phyloP scores from a whole-genome alignment of 2,113 vertebrate genomes.

The Alouatta palliata region DNA sequence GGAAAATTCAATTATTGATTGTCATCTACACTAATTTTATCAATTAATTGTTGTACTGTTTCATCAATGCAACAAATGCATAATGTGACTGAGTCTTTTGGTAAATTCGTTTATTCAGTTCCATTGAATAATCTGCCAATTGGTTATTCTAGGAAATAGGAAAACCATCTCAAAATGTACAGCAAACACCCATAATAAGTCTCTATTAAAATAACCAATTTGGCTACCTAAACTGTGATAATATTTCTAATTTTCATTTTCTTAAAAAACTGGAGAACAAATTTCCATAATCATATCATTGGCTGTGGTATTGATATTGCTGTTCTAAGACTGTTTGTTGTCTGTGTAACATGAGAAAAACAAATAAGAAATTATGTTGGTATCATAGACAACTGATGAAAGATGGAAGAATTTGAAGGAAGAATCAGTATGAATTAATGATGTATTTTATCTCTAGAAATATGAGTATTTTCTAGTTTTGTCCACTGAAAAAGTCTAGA shows the following conservation, averaged over 20 bases:
- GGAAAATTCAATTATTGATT: background rate
- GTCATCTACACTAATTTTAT: background rate
- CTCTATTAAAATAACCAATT: slow-evolving; percentile 12
- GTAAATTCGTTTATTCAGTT: slow-evolving; percentile 1
- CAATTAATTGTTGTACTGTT: background rate
- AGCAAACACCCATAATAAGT: background rate
- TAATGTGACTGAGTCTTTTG: background rate
- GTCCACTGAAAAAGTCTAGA: background rate
- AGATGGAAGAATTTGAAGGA: background rate
- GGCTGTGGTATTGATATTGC: background rate
- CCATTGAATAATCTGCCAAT: background rate
- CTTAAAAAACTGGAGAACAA: background rate
- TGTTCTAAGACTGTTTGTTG: background rate
- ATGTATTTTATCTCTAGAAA: background rate
- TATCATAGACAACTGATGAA: background rate
- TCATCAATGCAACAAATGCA: background rate
- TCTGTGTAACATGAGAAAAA: background rate
- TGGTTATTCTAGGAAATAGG: background rate
- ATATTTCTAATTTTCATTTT: slow-evolving; percentile 19
- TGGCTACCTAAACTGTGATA: background rate
- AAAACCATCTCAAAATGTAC: background rate
- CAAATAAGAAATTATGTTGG: background rate
- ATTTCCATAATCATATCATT: background rate
- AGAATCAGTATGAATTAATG: background rate
- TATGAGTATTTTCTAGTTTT: background rate